Evolutionary conservation across 2,797 vertebrate species (phyloP).

Genomic region (Spea hammondii): DNA sequence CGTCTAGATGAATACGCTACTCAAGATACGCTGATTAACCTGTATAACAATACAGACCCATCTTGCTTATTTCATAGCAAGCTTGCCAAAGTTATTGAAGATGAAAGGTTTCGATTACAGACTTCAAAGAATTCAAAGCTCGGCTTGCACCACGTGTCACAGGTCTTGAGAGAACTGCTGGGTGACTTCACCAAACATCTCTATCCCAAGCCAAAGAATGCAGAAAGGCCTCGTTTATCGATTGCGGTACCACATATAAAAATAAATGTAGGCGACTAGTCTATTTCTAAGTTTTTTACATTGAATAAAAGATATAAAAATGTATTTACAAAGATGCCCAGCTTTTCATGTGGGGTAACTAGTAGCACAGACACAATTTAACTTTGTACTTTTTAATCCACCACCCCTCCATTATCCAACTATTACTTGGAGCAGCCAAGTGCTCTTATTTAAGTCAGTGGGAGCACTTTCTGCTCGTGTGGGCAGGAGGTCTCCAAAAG

Average conservation of each 20-base stretch:
- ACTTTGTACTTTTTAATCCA: too few relatives aligned
- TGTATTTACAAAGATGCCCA: too few relatives aligned
- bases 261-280: slow-evolving; percentile 59
- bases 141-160: slow-evolving; percentile 76
- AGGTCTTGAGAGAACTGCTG: slow-evolving; percentile 81
- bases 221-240: slow-evolving; percentile 52
- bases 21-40: slow-evolving; percentile 71
- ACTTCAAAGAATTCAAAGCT: slow-evolving; percentile 53
- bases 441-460: too few relatives aligned
- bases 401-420: too few relatives aligned
- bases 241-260: slow-evolving; percentile 63
- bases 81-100: slow-evolving; percentile 75
- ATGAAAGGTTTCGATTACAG: slow-evolving; percentile 51
- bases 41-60: slow-evolving; percentile 78
- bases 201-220: slow-evolving; percentile 70
- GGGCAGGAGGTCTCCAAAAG: too few relatives aligned
- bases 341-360: too few relatives aligned
- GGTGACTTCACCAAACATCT: slow-evolving; percentile 81
- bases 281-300: neutral
- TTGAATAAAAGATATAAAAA: too few relatives aligned
- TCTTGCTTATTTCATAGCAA: slow-evolving; percentile 80
- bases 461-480: too few relatives aligned
- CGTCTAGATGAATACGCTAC: slow-evolving; percentile 78
- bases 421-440: too few relatives aligned
- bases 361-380: too few relatives aligned